Percentiles rank a stretch among this genome's conserved stretches.
Conservation (phyloP, 2,888 invertebrate species). For the Globia sparganii region DNA sequence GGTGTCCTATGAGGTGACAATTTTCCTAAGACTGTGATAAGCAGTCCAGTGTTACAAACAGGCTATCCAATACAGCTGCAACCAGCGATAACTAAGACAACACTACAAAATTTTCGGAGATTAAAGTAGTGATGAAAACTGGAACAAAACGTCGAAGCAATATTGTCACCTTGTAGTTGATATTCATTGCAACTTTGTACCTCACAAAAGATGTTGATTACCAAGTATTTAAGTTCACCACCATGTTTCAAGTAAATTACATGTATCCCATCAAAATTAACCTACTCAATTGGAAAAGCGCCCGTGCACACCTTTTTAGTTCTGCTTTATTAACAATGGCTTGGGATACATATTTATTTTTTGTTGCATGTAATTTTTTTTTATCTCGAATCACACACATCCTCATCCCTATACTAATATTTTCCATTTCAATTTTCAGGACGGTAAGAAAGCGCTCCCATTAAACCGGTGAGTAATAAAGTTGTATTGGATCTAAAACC, state of each 20-base stretch:
- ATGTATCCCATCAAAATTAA: constrained; percentile 39
- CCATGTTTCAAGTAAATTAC: not conserved
- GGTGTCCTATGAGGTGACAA: not conserved
- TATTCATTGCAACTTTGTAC: constrained; percentile 8
- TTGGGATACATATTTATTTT: constrained; percentile 32
- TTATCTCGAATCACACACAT: not conserved
- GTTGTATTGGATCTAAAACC: constrained; percentile 71
- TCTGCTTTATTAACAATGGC: constrained; percentile 56
- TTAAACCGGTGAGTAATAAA: constrained; percentile 72
- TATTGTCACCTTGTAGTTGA: constrained; percentile 31
- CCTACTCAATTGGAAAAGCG: constrained; percentile 51
- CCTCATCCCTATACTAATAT: not conserved
- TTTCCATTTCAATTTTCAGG: constrained; percentile 46
- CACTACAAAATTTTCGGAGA: not conserved
- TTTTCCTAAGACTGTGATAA: not conserved
- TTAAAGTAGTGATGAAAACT: not conserved
- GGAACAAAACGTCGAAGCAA: not conserved
- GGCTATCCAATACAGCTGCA: not conserved
- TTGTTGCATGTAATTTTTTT: constrained; percentile 56
- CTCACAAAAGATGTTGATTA: not conserved
- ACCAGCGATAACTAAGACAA: not conserved
- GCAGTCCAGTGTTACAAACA: not conserved
- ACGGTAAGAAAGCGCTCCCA: constrained; percentile 69
- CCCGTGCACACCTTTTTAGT: constrained; percentile 65
- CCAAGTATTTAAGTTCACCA: constrained; percentile 4